Conservation (phyloP, 1,140 invertebrate species). For the Calephelis nemesis region DNA sequence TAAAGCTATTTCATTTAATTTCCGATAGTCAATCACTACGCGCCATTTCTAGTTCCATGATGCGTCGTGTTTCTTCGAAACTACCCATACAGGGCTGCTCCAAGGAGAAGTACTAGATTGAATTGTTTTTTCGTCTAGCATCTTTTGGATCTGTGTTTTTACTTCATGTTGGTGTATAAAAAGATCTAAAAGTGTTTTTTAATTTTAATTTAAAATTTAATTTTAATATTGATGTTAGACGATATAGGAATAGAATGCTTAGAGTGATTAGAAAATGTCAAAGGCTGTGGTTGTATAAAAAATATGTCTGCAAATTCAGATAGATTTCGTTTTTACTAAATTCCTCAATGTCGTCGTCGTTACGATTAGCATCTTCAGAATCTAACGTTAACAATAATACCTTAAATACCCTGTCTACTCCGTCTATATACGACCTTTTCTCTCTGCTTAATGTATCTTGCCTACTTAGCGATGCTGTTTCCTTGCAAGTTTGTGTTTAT, state of each 20-base stretch:
- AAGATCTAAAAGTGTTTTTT: constrained; percentile 35
- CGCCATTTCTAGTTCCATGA: not conserved
- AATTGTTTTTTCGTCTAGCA: constrained; percentile 63
- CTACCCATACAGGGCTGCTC: constrained; percentile 8
- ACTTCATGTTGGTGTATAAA: constrained; percentile 59
- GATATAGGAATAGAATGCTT: constrained; percentile 34
- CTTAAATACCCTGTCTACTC: constrained; percentile 22
- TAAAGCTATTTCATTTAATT: too few relatives aligned
- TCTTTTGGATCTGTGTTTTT: constrained; percentile 57
- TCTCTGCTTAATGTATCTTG: constrained; percentile 2
- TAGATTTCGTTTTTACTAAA: not conserved
- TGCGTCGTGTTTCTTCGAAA: not conserved
- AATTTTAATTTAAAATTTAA: constrained; percentile 35
- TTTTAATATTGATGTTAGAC: constrained; percentile 30
- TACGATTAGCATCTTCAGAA: constrained; percentile 16
- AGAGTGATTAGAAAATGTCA: constrained; percentile 35
- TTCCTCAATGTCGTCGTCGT: constrained; percentile 16
- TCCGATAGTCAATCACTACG: too few relatives aligned
- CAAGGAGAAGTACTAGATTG: constrained; percentile 47
- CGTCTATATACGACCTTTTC: constrained; percentile 24
- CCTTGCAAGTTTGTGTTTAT: not conserved
- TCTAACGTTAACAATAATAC: constrained; percentile 20
- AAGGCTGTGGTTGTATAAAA: constrained; percentile 27
- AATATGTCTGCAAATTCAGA: constrained; percentile 34
- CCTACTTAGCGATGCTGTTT: not conserved